Evolutionary conservation across 2,797 vertebrate species (phyloP).

Genomic region (Carcharodon carcharias): DNA sequence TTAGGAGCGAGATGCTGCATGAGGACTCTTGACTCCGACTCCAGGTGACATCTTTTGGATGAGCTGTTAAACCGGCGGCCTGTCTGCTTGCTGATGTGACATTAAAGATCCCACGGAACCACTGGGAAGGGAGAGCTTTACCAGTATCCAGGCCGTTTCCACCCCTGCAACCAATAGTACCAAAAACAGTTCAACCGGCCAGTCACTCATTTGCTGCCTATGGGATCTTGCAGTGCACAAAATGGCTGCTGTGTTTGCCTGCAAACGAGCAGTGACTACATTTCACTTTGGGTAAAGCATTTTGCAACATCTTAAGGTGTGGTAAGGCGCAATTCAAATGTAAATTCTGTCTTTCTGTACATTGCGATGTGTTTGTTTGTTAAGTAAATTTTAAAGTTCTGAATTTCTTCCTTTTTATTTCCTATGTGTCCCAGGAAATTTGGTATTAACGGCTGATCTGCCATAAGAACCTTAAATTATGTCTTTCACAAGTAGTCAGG

Average conservation of each 20-base stretch:
- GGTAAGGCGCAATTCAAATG: not conserved
- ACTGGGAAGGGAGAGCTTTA: not conserved
- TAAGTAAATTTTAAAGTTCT: not conserved
- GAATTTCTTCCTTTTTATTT: not conserved
- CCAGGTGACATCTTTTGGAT: not conserved
- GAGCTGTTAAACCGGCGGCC: not conserved
- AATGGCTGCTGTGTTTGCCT: not conserved
- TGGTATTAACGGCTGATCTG: constrained; percentile 4
- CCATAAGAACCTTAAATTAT: not conserved
- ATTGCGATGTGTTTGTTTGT: not conserved
- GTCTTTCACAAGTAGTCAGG: not conserved
- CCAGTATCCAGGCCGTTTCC: not conserved
- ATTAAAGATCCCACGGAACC: not conserved
- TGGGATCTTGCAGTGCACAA: not conserved
- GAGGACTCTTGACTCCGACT: not conserved
- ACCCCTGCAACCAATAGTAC: not conserved
- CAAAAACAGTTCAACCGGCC: not conserved
- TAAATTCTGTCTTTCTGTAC: not conserved
- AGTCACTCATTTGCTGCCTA: not conserved
- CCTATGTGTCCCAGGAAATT: not conserved
- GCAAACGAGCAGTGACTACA: not conserved
- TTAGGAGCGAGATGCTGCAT: not conserved
- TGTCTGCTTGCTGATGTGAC: not conserved
- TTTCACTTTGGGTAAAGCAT: not conserved
- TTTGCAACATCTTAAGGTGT: not conserved